phyloP scores from a whole-genome alignment of 2,888 invertebrate species.

The Eristalis arbustorum region DNA sequence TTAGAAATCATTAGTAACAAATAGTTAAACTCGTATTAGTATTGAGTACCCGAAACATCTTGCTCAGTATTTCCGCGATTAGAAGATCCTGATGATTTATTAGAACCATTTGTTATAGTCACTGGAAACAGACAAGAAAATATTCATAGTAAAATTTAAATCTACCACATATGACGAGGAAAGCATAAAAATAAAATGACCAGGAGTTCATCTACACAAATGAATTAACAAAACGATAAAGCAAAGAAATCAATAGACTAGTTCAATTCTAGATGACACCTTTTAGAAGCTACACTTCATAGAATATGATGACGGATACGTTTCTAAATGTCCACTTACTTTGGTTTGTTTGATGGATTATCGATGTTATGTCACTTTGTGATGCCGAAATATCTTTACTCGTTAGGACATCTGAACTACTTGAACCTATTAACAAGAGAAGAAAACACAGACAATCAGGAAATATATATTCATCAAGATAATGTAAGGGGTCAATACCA shows the following conservation, averaged over 20 bases:
- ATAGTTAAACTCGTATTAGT: slow-evolving; percentile 63
- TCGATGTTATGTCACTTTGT: slow-evolving; percentile 80
- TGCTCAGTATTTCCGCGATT: slow-evolving; percentile 80
- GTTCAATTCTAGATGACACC: no score
- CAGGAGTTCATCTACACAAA: no score
- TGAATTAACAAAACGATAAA: not conserved
- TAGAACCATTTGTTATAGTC: slow-evolving; percentile 80
- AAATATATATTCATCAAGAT: not conserved
- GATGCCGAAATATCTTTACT: slow-evolving; percentile 81
- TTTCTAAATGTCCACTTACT: no score
- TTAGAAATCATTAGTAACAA: slow-evolving; percentile 28
- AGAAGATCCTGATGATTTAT: slow-evolving; percentile 80
- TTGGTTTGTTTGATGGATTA: slow-evolving; percentile 81
- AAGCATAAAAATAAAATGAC: no score
- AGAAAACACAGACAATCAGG: slow-evolving; percentile 18
- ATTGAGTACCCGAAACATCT: slow-evolving; percentile 77
- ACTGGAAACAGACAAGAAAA: slow-evolving; percentile 68
- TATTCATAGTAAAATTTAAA: not conserved
- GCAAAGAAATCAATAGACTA: no score
- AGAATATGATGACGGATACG: no score
- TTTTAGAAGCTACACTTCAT: no score
- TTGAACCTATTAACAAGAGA: slow-evolving; percentile 75
- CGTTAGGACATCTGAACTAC: slow-evolving; percentile 80
- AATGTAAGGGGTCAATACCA: slow-evolving; percentile 36
- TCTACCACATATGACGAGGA: no score